phyloP scores from a whole-genome alignment of 1,140 invertebrate species.

The Asbolus verrucosus region DNA sequence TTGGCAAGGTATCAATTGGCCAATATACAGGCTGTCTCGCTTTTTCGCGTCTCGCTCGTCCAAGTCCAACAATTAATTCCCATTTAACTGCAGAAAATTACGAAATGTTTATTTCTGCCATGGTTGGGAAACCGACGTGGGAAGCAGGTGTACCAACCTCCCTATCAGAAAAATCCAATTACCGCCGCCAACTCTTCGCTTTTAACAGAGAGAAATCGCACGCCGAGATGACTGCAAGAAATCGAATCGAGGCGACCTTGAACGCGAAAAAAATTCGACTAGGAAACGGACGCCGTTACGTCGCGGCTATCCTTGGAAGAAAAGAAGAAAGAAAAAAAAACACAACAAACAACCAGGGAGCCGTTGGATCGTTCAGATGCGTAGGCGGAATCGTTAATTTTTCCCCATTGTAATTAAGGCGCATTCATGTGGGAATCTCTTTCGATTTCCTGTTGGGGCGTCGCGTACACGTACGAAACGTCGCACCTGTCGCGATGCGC shows the following conservation, averaged over 20 bases:
- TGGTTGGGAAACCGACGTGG: no score
- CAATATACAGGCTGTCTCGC: no score
- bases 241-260: background rate
- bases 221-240: no score
- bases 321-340: background rate
- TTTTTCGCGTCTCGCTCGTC: no score
- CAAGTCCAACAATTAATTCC: no score
- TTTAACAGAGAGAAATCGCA: no score
- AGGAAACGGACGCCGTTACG: conserved; percentile 1
- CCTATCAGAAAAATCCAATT: no score
- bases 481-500: conserved; percentile 6
- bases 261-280: background rate
- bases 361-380: background rate
- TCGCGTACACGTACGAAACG: conserved; percentile 17
- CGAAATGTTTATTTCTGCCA: no score
- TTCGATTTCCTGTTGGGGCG: conserved; percentile 21
- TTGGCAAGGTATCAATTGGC: no score
- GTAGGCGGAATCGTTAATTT: conserved; percentile 2
- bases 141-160: no score
- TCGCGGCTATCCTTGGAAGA: conserved; percentile 4
- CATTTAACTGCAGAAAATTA: no score
- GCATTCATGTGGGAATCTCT: conserved; percentile 3
- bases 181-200: no score
- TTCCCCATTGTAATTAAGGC: conserved; percentile 22
- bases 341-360: background rate